A percentile compares a stretch with the other conserved stretches of the same genome.
These are phyloP conservation scores for Acomys russatus DNA, from an alignment of 2,797 vertebrate species.

Conservation along the genomic window DNA sequence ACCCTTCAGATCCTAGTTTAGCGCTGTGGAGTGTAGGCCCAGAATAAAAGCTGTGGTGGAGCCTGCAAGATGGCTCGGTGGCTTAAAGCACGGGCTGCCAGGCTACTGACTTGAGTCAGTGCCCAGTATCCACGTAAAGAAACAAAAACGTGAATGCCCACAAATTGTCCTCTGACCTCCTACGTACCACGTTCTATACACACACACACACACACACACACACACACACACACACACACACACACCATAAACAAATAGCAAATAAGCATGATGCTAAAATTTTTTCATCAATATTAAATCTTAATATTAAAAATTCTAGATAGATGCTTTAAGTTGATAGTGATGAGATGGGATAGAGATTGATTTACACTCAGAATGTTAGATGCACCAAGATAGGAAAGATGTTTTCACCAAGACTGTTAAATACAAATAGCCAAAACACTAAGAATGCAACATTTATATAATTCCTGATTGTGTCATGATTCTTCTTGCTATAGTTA, in stretches of 20 bases:
- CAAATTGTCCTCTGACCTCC: background rate
- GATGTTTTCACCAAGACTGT: no score
- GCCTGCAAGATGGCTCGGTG: background rate
- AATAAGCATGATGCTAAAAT: no score
- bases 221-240: background rate
- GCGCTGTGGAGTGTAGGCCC: conserved; percentile 35
- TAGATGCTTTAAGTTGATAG: no score
- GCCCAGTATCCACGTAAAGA: background rate
- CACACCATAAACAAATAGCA: background rate
- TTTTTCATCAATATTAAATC: no score
- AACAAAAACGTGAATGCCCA: background rate
- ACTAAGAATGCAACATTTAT: no score
- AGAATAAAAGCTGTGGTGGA: background rate
- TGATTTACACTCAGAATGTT: no score
- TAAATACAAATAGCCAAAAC: no score
- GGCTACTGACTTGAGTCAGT: background rate
- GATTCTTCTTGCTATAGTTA: no score
- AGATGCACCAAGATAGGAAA: no score
- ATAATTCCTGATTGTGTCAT: no score
- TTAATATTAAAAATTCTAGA: no score
- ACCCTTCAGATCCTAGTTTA: conserved; percentile 59
- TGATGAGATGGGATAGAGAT: no score
- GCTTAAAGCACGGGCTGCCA: background rate
- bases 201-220: background rate
- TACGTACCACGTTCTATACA: background rate